phyloP scores from a whole-genome alignment of 2,797 vertebrate species.

The Ispidina picta region DNA sequence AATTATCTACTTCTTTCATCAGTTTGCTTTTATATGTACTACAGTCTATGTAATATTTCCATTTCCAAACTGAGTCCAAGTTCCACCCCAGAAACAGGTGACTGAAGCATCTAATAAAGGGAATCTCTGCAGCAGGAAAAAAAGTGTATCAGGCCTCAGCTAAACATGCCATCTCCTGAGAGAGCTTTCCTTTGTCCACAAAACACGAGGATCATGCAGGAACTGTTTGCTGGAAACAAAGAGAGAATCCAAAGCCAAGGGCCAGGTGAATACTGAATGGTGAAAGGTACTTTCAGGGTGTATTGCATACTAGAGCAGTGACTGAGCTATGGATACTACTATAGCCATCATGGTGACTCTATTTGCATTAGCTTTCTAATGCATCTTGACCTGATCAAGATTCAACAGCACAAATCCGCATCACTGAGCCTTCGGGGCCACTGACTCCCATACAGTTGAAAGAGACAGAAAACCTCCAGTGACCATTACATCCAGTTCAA shows the following conservation, averaged over 20 bases:
- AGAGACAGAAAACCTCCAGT: not conserved
- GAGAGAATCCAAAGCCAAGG: accelerated
- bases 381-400: accelerated
- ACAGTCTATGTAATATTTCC: not conserved
- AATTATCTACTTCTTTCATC: not conserved
- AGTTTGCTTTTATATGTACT: not conserved
- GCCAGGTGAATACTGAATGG: not conserved
- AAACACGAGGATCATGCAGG: not conserved
- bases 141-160: not conserved
- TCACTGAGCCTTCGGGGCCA: not conserved
- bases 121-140: not conserved
- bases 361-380: not conserved
- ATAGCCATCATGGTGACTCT: not conserved
- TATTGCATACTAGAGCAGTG: not conserved
- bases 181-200: not conserved
- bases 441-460: not conserved
- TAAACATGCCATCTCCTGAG: not conserved
- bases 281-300: not conserved
- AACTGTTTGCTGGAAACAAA: not conserved
- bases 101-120: accelerated
- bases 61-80: not conserved
- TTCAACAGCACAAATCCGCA: not conserved
- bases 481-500: not conserved
- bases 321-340: not conserved
- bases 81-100: accelerated